Evolutionary conservation across 2,797 vertebrate species (phyloP).

Genomic region (Semaprochilodus insignis): DNA sequence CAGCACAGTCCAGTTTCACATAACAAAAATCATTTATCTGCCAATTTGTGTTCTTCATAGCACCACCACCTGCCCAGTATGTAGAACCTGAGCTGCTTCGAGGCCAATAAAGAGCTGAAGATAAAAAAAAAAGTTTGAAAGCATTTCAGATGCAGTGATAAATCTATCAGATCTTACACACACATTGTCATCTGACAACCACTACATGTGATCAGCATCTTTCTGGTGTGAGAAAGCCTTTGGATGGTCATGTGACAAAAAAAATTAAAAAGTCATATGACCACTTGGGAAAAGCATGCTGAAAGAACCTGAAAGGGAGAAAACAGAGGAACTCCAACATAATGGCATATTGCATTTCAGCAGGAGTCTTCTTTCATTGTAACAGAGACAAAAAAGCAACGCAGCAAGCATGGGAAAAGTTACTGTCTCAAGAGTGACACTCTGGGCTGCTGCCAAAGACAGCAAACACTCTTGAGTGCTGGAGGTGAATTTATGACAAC

Average conservation of each 20-base stretch:
- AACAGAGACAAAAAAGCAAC: background rate
- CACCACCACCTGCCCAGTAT: too few species aligned
- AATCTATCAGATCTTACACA: background rate
- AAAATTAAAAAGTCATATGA: background rate
- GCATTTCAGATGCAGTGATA: too few species aligned
- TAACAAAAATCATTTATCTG: background rate
- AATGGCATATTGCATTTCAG: background rate
- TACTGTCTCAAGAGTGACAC: background rate
- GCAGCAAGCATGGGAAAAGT: background rate
- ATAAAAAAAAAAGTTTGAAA: too few species aligned
- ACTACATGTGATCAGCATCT: background rate
- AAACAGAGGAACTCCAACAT: background rate
- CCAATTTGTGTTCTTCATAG: background rate
- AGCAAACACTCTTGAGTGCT: background rate
- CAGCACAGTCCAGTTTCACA: background rate
- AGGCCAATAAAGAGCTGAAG: too few species aligned
- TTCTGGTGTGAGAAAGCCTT: background rate
- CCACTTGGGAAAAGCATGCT: background rate
- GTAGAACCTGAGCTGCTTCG: too few species aligned
- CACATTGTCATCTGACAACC: background rate
- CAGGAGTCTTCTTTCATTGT: slow-evolving; percentile 7
- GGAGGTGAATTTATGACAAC: background rate
- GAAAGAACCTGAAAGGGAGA: background rate
- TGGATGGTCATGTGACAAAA: background rate
- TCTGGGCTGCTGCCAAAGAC: slow-evolving; percentile 6